Evolutionary conservation across 2,113 vertebrate species (phyloP).

Genomic region (Burhinus bistriatus): DNA sequence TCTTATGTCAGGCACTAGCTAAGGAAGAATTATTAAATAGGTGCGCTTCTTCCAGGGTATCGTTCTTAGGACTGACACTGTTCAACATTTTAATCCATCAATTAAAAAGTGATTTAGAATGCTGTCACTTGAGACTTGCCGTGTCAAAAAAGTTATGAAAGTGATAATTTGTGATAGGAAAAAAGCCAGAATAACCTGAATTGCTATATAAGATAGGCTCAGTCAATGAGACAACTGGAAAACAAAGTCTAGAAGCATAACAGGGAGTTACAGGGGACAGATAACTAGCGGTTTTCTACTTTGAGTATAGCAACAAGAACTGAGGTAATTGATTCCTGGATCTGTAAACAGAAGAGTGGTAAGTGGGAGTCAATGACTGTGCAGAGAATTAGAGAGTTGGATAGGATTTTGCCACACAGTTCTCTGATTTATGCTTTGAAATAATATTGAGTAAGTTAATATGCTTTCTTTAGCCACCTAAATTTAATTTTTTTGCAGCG

Average conservation of each 20-base stretch:
- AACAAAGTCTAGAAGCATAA: background rate
- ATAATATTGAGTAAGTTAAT: background rate
- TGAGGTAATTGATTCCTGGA: background rate
- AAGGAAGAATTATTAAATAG: background rate
- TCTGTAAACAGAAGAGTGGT: background rate
- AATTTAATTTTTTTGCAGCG: background rate
- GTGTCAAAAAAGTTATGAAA: background rate
- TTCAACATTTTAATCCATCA: background rate
- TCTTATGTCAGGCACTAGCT: background rate
- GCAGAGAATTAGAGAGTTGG: background rate
- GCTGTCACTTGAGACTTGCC: background rate
- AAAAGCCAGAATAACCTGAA: background rate
- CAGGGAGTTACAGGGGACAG: background rate
- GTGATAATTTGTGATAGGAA: background rate
- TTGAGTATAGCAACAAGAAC: background rate
- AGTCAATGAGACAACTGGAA: background rate
- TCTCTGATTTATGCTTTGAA: background rate
- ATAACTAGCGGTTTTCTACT: background rate
- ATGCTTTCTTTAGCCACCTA: background rate
- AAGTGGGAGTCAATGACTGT: background rate
- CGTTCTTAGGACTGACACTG: background rate
- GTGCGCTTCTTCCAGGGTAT: background rate
- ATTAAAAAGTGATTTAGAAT: background rate
- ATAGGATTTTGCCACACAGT: background rate
- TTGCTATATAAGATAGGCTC: background rate